A percentile compares a stretch with the other conserved stretches of the same genome.
These are phyloP conservation scores for Holothuria leucospilota DNA, from an alignment of 53 echinoderm and acorn worm genomes.

Conservation along the genomic window DNA sequence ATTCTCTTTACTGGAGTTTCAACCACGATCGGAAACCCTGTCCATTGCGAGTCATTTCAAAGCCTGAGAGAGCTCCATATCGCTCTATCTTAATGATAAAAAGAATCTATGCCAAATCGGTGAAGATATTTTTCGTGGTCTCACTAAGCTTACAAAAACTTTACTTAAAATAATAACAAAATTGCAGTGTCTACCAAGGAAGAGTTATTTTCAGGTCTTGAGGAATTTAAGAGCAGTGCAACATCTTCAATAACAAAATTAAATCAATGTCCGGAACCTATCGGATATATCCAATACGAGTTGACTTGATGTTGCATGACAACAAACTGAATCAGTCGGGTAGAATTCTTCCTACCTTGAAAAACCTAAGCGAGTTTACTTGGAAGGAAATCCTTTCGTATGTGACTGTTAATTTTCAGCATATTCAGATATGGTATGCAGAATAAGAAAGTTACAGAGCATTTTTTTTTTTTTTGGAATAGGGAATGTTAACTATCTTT, in stretches of 20 bases:
- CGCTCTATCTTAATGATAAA: background rate
- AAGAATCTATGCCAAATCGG: background rate
- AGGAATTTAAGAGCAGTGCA: background rate
- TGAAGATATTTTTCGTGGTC: background rate
- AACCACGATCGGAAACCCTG: background rate
- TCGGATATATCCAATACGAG: background rate
- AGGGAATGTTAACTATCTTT: too few species aligned
- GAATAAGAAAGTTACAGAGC: background rate
- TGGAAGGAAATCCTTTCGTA: background rate
- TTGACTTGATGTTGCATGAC: background rate
- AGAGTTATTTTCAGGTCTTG: constrained; percentile 1
- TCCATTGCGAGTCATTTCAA: too few species aligned
- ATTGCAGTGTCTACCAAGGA: background rate
- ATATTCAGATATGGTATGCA: background rate
- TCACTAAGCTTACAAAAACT: constrained; percentile 1
- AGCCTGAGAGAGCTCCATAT: background rate
- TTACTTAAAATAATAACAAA: background rate
- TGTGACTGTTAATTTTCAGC: constrained; percentile 26
- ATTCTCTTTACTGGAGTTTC: constrained; percentile 5
- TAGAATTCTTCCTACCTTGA: background rate
- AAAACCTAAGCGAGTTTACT: background rate
- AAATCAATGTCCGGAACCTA: background rate
- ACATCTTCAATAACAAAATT: background rate
- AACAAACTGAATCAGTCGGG: background rate
- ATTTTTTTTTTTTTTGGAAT: too few species aligned